These are phyloP conservation scores for Sclerodermus sp. DNA, from an alignment of 2,888 invertebrate species.

Conservation along the genomic window DNA sequence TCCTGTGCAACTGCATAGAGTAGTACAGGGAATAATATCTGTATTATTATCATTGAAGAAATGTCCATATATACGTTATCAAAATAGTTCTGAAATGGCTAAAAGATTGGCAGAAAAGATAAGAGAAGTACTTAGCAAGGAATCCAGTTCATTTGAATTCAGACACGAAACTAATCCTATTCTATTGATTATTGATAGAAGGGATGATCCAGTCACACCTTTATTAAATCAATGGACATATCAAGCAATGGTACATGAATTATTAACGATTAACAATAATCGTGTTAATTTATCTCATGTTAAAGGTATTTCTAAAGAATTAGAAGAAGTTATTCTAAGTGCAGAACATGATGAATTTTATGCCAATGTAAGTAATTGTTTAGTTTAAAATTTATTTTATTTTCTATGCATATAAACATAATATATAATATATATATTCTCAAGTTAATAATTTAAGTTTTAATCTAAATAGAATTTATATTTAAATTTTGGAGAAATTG, in stretches of 20 bases:
- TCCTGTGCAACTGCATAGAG: slow-evolving; percentile 74
- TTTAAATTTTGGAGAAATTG: slow-evolving; percentile 97
- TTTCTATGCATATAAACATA: no score
- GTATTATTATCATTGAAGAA: slow-evolving; percentile 88
- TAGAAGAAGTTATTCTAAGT: slow-evolving; percentile 89
- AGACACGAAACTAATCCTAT: slow-evolving; percentile 77
- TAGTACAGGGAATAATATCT: slow-evolving; percentile 82
- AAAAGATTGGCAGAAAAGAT: slow-evolving; percentile 83
- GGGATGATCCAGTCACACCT: slow-evolving; percentile 95
- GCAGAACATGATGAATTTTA: slow-evolving; percentile 98
- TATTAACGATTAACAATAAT: slow-evolving; percentile 76
- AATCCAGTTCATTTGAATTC: slow-evolving; percentile 85
- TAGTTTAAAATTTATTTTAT: slow-evolving; percentile 6
- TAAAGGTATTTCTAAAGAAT: slow-evolving; percentile 83
- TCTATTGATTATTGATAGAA: slow-evolving; percentile 86
- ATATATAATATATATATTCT: slow-evolving; percentile 3
- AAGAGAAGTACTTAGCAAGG: slow-evolving; percentile 82
- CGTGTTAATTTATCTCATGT: slow-evolving; percentile 86
- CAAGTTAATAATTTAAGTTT: slow-evolving; percentile 6
- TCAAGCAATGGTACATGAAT: slow-evolving; percentile 99
- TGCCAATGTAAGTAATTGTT: slow-evolving; percentile 66
- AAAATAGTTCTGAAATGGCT: slow-evolving; percentile 82
- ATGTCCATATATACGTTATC: slow-evolving; percentile 86
- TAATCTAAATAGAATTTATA: slow-evolving; percentile 74
- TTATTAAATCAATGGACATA: slow-evolving; percentile 98